Conservation (phyloP, 2,797 vertebrate genomes). For the Siniperca undulata region DNA sequence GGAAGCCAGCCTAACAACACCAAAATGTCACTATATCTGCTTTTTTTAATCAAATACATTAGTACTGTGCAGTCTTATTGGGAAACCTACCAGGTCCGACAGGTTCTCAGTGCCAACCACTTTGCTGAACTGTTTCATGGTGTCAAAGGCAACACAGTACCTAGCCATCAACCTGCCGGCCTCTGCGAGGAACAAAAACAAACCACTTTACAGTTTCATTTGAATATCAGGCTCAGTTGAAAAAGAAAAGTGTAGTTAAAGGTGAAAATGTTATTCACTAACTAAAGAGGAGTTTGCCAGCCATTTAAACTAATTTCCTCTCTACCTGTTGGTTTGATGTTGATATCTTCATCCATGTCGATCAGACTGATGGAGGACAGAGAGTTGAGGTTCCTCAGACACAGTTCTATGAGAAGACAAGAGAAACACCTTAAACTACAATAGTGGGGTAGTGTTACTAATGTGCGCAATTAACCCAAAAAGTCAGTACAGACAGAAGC, state of each 20-base stretch:
- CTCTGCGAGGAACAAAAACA: slow-evolving; percentile 80
- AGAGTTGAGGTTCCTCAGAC: slow-evolving; percentile 95
- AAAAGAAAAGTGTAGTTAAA: neutral
- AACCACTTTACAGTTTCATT: neutral
- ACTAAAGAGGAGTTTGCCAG: neutral
- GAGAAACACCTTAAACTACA: slow-evolving; percentile 6
- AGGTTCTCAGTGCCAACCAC: slow-evolving; percentile 91
- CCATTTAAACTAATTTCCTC: neutral
- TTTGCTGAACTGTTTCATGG: slow-evolving; percentile 92
- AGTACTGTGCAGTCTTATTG: neutral
- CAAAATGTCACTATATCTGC: neutral
- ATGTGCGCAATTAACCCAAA: neutral
- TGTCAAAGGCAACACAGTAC: slow-evolving; percentile 96
- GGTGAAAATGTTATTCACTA: neutral
- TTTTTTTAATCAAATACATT: slow-evolving; percentile 8
- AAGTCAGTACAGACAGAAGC: neutral
- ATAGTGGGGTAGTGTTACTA: neutral
- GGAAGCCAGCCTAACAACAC: neutral
- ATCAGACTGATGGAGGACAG: slow-evolving; percentile 93
- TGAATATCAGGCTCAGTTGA: neutral
- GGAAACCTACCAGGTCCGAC: slow-evolving; percentile 90
- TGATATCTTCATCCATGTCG: slow-evolving; percentile 93
- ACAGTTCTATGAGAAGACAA: slow-evolving; percentile 88
- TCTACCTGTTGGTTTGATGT: slow-evolving; percentile 96
- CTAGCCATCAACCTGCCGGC: slow-evolving; percentile 94